Conservation (phyloP, 2,888 invertebrate species). For the Cecidostiba fungosa region DNA sequence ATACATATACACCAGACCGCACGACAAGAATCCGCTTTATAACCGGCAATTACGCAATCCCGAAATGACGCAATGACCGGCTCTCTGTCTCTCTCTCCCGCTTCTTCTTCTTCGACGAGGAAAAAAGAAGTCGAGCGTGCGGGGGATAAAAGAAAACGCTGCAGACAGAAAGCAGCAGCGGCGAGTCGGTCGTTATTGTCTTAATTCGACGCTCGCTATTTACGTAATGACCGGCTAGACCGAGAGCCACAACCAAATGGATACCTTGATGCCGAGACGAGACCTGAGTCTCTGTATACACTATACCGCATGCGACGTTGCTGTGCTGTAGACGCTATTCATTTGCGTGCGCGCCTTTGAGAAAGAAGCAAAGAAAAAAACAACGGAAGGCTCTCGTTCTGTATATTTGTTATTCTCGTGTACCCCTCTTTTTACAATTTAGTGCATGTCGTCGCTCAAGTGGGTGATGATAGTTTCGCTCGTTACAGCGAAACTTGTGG, state of each 20-base stretch:
- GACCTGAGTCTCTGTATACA: background rate
- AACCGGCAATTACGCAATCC: constrained; percentile 54
- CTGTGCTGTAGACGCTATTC: constrained; percentile 20
- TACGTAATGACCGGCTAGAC: constrained; percentile 58
- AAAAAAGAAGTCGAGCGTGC: background rate
- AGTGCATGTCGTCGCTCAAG: background rate
- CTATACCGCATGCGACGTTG: background rate
- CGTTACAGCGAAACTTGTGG: background rate
- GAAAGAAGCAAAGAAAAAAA: background rate
- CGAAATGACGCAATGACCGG: constrained; percentile 43
- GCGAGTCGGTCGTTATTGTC: constrained; percentile 57
- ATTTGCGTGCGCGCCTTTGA: background rate
- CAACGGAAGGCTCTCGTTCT: constrained; percentile 11
- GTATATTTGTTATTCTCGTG: background rate
- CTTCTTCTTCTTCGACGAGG: constrained; percentile 12
- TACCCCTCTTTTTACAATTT: background rate
- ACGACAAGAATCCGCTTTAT: constrained; percentile 38
- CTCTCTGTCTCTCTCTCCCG: background rate
- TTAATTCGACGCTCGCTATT: constrained; percentile 60
- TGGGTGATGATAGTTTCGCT: background rate
- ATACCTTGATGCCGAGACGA: constrained; percentile 23
- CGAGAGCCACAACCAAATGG: constrained; percentile 27
- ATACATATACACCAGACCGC: background rate
- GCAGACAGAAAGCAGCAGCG: constrained; percentile 12
- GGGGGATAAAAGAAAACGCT: constrained; percentile 25